These are phyloP conservation scores for Grammatotria lemairii DNA, from an alignment of 2,113 vertebrate genomes.

Conservation along the genomic window DNA sequence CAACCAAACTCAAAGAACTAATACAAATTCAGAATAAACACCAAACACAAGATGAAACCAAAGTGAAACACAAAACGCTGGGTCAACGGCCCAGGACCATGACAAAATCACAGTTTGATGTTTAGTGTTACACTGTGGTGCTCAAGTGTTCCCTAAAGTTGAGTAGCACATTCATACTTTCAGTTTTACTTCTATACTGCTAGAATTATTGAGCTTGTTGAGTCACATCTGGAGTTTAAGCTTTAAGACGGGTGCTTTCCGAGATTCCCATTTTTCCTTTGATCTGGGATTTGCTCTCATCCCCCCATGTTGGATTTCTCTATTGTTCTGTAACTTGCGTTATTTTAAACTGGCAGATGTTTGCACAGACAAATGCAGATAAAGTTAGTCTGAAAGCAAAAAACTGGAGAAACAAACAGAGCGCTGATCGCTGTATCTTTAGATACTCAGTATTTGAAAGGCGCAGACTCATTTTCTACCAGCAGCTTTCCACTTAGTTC, in stretches of 20 bases:
- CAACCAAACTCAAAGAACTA: background rate
- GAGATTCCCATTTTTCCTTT: background rate
- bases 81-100: background rate
- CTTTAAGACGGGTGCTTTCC: background rate
- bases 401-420: background rate
- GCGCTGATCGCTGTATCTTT: background rate
- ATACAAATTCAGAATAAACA: background rate
- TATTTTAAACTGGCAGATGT: background rate
- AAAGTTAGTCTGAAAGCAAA: background rate
- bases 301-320: background rate
- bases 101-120: background rate
- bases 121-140: background rate
- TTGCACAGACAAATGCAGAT: background rate
- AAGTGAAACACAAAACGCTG: background rate
- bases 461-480: conserved; percentile 20
- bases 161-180: background rate
- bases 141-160: background rate
- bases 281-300: background rate
- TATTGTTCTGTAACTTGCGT: background rate
- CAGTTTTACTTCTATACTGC: background rate
- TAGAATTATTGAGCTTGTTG: background rate
- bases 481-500: conserved; percentile 32
- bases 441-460: conserved; percentile 38
- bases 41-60: background rate
- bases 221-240: background rate